Percentiles rank a stretch among this genome's conserved stretches.
Conservation (phyloP, 2,888 invertebrate genomes). For the Slavum lentiscoides region DNA sequence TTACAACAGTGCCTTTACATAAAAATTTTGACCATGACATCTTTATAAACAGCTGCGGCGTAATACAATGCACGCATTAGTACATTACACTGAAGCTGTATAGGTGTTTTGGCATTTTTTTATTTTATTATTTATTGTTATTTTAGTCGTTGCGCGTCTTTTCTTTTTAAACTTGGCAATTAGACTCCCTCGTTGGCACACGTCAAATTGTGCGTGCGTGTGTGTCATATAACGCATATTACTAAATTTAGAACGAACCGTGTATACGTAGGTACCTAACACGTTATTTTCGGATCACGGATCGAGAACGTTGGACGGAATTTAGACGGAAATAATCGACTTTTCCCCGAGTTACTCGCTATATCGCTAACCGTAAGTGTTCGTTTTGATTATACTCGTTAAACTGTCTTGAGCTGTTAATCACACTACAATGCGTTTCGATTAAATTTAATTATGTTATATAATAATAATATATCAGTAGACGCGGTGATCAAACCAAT, state of each 20-base stretch:
- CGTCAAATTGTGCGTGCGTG: background rate
- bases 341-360: background rate
- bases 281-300: background rate
- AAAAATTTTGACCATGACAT: background rate
- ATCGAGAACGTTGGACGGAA: background rate
- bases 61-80: background rate
- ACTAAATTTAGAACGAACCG: slow-evolving; percentile 45
- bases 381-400: slow-evolving; percentile 6
- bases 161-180: slow-evolving; percentile 40
- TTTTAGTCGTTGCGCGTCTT: slow-evolving; percentile 31
- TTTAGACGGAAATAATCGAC: slow-evolving; percentile 9
- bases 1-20: background rate
- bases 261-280: background rate
- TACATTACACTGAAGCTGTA: background rate
- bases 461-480: no score
- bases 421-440: slow-evolving; percentile 11
- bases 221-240: slow-evolving; percentile 21
- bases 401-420: slow-evolving; percentile 28
- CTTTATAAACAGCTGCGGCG: background rate
- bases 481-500: no score
- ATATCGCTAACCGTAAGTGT: background rate
- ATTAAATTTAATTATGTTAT: slow-evolving; percentile 17
- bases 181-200: slow-evolving; percentile 36
- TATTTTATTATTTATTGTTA: background rate
- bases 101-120: slow-evolving; percentile 13